Conservation (phyloP, 2,113 vertebrate genomes). For the Pelmatolapia mariae region DNA sequence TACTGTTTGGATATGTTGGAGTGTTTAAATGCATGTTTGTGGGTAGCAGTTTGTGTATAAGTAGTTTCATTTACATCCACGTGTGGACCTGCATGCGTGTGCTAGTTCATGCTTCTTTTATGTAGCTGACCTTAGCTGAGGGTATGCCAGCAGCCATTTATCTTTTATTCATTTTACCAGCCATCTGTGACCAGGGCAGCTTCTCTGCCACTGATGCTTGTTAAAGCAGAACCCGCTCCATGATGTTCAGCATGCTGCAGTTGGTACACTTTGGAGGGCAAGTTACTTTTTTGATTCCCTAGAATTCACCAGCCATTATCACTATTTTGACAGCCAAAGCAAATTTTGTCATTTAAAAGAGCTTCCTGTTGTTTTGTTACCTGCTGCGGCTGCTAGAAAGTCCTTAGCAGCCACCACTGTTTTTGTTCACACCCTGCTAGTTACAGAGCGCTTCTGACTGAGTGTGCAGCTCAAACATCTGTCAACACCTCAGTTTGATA, state of each 20-base stretch:
- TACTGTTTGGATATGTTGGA: background rate
- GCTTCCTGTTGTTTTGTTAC: background rate
- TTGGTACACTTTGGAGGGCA: background rate
- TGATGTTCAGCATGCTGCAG: slow-evolving; percentile 9
- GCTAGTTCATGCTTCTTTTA: slow-evolving; percentile 8
- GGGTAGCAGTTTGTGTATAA: background rate
- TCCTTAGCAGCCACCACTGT: background rate
- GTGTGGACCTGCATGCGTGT: background rate
- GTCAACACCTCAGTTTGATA: background rate
- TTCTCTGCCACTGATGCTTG: slow-evolving; percentile 37
- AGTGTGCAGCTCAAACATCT: slow-evolving; percentile 15
- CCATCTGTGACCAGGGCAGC: slow-evolving; percentile 59
- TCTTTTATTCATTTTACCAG: slow-evolving; percentile 72
- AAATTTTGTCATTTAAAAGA: background rate
- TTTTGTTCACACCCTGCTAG: slow-evolving; percentile 5
- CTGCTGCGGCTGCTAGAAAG: background rate
- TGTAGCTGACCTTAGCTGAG: slow-evolving; percentile 61
- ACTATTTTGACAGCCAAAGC: background rate
- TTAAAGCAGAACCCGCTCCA: slow-evolving; percentile 45
- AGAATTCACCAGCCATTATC: background rate
- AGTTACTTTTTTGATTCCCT: background rate
- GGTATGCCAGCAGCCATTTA: slow-evolving; percentile 59
- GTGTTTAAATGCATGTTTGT: background rate
- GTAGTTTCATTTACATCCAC: background rate
- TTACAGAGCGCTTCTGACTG: background rate